Conservation (phyloP, 2,888 invertebrate genomes). For the Monochamus alternatus region DNA sequence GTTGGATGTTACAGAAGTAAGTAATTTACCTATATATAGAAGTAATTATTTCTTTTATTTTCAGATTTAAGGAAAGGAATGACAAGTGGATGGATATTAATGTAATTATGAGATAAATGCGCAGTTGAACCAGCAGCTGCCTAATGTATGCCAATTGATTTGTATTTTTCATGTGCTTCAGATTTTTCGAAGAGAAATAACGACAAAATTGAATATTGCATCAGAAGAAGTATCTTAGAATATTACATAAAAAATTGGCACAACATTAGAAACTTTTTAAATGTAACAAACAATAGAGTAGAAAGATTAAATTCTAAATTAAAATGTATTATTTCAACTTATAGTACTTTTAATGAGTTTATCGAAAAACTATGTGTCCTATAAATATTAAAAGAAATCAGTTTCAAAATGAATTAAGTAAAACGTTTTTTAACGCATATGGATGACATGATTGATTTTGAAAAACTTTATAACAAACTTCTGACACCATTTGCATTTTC, state of each 20-base stretch:
- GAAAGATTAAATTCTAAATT: constrained; percentile 28
- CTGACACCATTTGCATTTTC: too few relatives aligned
- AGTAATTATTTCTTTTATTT: neutral
- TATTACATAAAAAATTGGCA: constrained; percentile 10
- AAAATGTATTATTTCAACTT: constrained; percentile 21
- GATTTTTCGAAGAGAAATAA: constrained; percentile 15
- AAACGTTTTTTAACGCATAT: neutral
- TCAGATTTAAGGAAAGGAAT: constrained; percentile 27
- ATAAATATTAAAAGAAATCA: constrained; percentile 11
- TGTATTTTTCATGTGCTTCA: constrained; percentile 23
- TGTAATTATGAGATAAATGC: constrained; percentile 25
- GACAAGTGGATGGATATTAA: constrained; percentile 6
- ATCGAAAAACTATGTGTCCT: constrained; percentile 27
- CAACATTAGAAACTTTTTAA: neutral
- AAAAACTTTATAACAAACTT: too few relatives aligned
- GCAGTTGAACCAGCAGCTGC: neutral
- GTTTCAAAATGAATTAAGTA: constrained; percentile 3
- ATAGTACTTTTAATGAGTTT: constrained; percentile 29
- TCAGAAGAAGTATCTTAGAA: constrained; percentile 17
- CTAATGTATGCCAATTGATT: constrained; percentile 17
- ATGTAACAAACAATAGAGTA: constrained; percentile 26
- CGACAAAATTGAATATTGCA: constrained; percentile 5
- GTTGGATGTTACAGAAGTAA: constrained; percentile 5
- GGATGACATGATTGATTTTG: too few relatives aligned
- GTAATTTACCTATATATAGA: neutral